Evolutionary conservation across 2,113 vertebrate species (phyloP).

Genomic region (Malurus elegans): DNA sequence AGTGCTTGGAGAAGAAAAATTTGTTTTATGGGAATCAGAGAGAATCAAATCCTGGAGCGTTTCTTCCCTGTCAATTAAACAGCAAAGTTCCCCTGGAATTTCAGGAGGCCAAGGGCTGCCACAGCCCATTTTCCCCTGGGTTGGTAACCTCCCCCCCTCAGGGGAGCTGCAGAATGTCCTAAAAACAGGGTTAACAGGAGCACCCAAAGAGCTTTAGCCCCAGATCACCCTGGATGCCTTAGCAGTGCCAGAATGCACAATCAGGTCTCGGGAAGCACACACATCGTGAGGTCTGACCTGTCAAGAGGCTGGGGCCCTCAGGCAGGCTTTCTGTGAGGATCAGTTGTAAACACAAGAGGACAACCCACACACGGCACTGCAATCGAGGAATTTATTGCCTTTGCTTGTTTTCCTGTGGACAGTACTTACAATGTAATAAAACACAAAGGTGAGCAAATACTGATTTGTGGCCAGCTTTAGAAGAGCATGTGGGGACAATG

Average conservation of each 20-base stretch:
- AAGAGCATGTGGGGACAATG: not conserved
- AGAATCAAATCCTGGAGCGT: not conserved
- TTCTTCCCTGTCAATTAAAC: not conserved
- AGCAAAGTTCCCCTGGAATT: not conserved
- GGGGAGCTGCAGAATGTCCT: not conserved
- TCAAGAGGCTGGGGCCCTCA: not conserved
- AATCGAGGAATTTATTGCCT: not conserved
- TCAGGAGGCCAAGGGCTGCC: not conserved
- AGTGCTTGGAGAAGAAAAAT: not conserved
- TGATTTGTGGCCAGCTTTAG: not conserved
- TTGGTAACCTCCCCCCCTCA: not conserved
- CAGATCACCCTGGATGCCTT: not conserved
- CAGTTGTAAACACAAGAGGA: not conserved
- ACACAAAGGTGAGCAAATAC: not conserved
- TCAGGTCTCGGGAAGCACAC: not conserved
- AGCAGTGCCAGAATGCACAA: not conserved
- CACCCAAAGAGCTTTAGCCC: fast-evolving
- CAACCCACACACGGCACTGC: not conserved
- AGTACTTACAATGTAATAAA: not conserved
- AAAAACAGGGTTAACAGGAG: not conserved
- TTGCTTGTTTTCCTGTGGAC: not conserved
- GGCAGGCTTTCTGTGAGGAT: not conserved
- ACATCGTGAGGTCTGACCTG: fast-evolving
- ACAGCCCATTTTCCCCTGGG: fast-evolving
- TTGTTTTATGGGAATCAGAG: not conserved